Evolutionary conservation across 1,140 invertebrate genomes (phyloP), one percentile per base, ranked within the genome.

Genomic region (Bursaphelenchus mucronatus): DNA sequence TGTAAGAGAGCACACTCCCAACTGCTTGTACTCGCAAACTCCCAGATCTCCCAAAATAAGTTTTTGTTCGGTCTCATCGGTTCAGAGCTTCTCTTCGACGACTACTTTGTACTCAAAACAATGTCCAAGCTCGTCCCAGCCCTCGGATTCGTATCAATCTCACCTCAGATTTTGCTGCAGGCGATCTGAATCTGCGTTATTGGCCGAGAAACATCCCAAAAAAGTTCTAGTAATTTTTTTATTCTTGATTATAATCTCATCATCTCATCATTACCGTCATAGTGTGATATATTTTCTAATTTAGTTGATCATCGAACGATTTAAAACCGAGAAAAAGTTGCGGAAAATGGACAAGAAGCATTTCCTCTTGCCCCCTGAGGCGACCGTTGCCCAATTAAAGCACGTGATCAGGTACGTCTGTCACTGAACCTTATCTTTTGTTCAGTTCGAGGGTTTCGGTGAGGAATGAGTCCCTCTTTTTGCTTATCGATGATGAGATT

Each of bases 341-440:
- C 54, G 19, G 54, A 21, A 17, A 21, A 15, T 55, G 54, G 19
- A 21, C 13, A 21, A 39, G n/a, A 15, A 39, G n/a, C 54, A 55
- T n/a, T 55, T 55, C 54, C n/a, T 55, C n/a, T 44, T 55, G 54
- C 54, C 54, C 13, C 54, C 54, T 6, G 13, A 21, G 19, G 54
- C 54, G 54, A 55, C 54, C 19, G 54, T 55, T 39, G 54, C 13
- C 6, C 54, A 55, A 44, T 39, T 55, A n/a, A n/a, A 55, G 19
- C 19, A 21, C 30, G 54, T 55, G 4, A 55, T 55, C 39, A n/a
- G 54, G 54, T 55, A n/a, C n/a, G 54, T 55, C 6, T n/a, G 47
- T n/a, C 17, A 49, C n/a, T 44, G 19, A 39, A 55, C 6, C 30
- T 39, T n/a, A 55, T 19, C 19, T 15, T 1, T 50, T 50, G 49